A percentile compares a stretch with the other conserved stretches of the same genome.
phyloP scores from a whole-genome alignment of 2,113 vertebrate species.

The Tauraco erythrolophus region DNA sequence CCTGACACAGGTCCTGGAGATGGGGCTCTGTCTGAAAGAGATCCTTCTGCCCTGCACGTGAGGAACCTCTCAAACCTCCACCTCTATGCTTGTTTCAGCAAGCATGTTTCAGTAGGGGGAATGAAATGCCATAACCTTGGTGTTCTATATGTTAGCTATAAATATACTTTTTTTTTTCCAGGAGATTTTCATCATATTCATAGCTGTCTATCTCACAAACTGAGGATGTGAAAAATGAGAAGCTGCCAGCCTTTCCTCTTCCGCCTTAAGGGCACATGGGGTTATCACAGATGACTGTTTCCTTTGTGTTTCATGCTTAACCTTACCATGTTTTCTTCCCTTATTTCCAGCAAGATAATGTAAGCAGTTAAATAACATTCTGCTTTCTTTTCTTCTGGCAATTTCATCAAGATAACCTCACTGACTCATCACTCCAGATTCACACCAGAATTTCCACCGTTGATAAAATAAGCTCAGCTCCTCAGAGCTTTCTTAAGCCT shows the following conservation, averaged over 20 bases:
- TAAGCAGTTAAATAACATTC: not conserved
- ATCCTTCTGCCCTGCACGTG: not conserved
- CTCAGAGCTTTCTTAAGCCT: not conserved
- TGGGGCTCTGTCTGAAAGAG: not conserved
- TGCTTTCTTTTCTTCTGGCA: conserved; percentile 13
- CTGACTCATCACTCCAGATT: not conserved
- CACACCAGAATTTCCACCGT: not conserved
- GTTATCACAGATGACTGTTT: not conserved
- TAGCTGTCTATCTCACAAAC: not conserved
- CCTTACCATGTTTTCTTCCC: not conserved
- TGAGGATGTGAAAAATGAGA: not conserved
- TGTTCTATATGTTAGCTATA: not conserved
- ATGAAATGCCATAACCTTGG: not conserved
- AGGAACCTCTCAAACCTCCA: not conserved
- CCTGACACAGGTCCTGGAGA: not conserved
- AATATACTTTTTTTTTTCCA: not conserved
- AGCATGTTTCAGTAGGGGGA: not conserved
- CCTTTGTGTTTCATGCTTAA: not conserved
- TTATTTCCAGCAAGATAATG: not conserved
- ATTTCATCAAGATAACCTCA: not conserved
- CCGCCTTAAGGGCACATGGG: not conserved
- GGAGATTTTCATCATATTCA: not conserved
- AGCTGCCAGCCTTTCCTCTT: not conserved
- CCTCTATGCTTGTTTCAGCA: not conserved
- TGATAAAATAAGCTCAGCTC: not conserved